These are phyloP conservation scores for Mellilla xanthometata DNA, from an alignment of 2,888 invertebrate genomes.

Conservation along the genomic window DNA sequence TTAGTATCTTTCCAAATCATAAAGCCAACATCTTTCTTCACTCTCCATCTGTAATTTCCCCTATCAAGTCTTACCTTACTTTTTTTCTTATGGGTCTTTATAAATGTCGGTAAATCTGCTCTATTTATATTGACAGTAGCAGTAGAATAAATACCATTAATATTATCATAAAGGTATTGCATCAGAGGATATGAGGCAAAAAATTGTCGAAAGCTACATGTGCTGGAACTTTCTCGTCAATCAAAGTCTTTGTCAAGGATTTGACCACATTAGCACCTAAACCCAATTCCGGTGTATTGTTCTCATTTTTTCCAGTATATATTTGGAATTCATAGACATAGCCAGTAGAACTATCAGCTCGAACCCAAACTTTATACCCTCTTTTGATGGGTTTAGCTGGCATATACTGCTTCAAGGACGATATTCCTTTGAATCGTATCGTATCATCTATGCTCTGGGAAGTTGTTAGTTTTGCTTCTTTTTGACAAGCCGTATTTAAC, in stretches of 20 bases:
- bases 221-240: slow-evolving; percentile 22
- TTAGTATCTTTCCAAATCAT: slow-evolving; percentile 16
- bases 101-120: slow-evolving; percentile 23
- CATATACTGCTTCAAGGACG: slow-evolving; percentile 36
- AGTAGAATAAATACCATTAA: slow-evolving; percentile 22
- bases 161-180: slow-evolving; percentile 16
- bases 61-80: slow-evolving; percentile 18
- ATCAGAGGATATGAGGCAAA: slow-evolving; percentile 20
- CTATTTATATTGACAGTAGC: slow-evolving; percentile 22
- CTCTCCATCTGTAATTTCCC: slow-evolving; percentile 21
- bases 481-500: slow-evolving; percentile 20
- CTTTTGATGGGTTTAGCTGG: slow-evolving; percentile 37
- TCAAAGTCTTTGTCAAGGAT: slow-evolving; percentile 16
- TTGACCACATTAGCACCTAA: slow-evolving; percentile 20
- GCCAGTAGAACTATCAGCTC: slow-evolving; percentile 23
- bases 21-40: slow-evolving; percentile 17
- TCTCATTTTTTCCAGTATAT: slow-evolving; percentile 13
- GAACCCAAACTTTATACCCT: slow-evolving; percentile 37
- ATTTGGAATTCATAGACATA: slow-evolving; percentile 24
- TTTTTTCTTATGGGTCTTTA: slow-evolving; percentile 15
- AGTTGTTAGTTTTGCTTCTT: slow-evolving; percentile 24
- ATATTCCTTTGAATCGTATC: slow-evolving; percentile 33
- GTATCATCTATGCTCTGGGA: slow-evolving; percentile 33
- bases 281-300: slow-evolving; percentile 13
- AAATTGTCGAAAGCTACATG: slow-evolving; percentile 19